Base-by-base conservation (phyloP, 2,113 vertebrate species). In the Dendrocopos noguchii region DNA sequence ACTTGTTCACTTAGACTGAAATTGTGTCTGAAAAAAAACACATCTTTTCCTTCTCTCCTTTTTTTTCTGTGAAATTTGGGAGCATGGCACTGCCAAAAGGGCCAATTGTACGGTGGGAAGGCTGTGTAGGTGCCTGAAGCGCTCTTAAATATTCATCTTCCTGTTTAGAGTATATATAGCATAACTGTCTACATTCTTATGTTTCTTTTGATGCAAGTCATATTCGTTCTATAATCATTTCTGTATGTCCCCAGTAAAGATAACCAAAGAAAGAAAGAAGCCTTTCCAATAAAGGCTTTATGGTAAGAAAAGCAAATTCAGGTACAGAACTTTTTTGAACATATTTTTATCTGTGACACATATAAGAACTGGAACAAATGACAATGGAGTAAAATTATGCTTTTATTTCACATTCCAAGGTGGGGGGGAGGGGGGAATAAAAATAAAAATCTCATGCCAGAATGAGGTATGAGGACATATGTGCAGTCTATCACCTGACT, bases 401-500 rank as follows among this genome's bases (percentile, higher is more conserved):
- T 91, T 93, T 72, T 84, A 81, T 53, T 88, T 84, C 39, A 78
- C 61, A 72, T 81, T 90, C 88, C 73, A 65, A 90, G 68, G 47
- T 4, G 44, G 4, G 44, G 44, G 5, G 4, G 18, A 10, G 25
- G 9, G 11, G 7, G 3, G 12, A 50, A 52, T 52, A 22, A 47
- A 44, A 39, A 42, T 70, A 70, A 59, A 42, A 33, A 36, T 5
- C 80, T 92, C 31, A 66, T 36, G 87, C 73, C 94, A 95, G 91
- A 96, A 95, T 90, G 89, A 95, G 96, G 92, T 95, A 94, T 6
- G 86, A 92, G 92, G 92, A 92, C 94, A 93, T 95, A 95, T 96
- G 95, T 92, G 86, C 94, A 95, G 95, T 96, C 96, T 96, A 95
- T 94, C 95, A 95, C 94, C 95, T 94, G 91, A 96, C 95, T 94